Evolutionary conservation across 2,888 invertebrate species (phyloP).

Genomic region (Pardosa pseudoannulata): DNA sequence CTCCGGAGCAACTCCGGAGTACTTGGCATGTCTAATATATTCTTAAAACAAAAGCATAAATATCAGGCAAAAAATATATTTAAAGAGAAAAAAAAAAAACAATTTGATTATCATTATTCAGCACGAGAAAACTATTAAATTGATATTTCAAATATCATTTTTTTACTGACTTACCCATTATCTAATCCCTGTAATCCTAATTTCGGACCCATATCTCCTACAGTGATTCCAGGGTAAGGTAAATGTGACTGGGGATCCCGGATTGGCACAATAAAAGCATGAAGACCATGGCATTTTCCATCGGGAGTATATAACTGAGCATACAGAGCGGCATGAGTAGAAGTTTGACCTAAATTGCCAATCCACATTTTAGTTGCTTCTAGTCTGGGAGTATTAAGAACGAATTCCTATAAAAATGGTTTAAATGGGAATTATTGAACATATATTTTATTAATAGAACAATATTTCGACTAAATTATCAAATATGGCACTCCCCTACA

Average conservation of each 20-base stretch:
- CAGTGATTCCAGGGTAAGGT: slow-evolving; percentile 86
- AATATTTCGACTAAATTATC: too few species aligned
- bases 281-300: slow-evolving; percentile 88
- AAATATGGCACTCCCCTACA: too few species aligned
- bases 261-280: slow-evolving; percentile 91
- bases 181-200: slow-evolving; percentile 93
- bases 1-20: too few species aligned
- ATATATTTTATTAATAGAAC: too few species aligned
- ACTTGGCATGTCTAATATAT: too few species aligned
- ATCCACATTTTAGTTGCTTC: slow-evolving; percentile 92
- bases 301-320: slow-evolving; percentile 91
- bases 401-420: slow-evolving; percentile 80
- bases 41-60: too few species aligned
- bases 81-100: too few species aligned
- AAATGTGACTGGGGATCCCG: slow-evolving; percentile 85
- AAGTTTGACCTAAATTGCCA: slow-evolving; percentile 85
- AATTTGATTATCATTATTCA: too few species aligned
- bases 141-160: too few species aligned
- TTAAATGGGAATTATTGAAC: too few species aligned
- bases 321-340: slow-evolving; percentile 90
- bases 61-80: too few species aligned
- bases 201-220: slow-evolving; percentile 96
- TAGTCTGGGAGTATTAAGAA: slow-evolving; percentile 86
- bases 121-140: too few species aligned
- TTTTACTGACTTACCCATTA: slow-evolving; percentile 91